phyloP scores from a whole-genome alignment of 1,140 invertebrate species.

The Pseudomyrmex pallidus region DNA sequence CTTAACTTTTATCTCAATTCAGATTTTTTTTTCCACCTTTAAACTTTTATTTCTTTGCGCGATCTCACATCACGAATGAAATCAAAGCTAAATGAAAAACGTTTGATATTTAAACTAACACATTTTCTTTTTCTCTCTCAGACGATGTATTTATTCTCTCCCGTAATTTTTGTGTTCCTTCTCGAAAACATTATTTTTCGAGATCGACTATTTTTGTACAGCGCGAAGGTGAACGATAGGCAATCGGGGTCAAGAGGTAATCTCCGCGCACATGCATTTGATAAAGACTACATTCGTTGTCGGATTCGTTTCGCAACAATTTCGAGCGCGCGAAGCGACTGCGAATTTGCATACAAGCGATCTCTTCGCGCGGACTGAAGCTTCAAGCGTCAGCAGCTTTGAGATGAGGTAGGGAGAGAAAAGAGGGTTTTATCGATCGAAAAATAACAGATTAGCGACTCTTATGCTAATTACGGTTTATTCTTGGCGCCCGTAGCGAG shows the following conservation, averaged over 20 bases:
- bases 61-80: too few species aligned
- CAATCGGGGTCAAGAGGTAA: conserved; percentile 48
- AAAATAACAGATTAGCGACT: conserved; percentile 15
- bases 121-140: not conserved
- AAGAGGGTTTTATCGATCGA: not conserved
- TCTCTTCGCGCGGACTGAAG: not conserved
- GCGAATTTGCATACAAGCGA: conserved; percentile 9
- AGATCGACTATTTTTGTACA: conserved; percentile 21
- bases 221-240: conserved; percentile 46
- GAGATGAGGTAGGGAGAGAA: too few species aligned
- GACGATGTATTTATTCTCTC: not conserved
- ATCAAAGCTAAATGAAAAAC: too few species aligned
- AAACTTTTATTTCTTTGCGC: too few species aligned
- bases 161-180: not conserved
- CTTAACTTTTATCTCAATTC: too few species aligned
- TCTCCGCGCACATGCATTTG: conserved; percentile 23
- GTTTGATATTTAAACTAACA: not conserved
- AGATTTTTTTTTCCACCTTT: too few species aligned
- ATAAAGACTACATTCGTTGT: conserved; percentile 4
- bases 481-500: not conserved
- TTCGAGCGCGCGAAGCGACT: not conserved
- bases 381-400: not conserved
- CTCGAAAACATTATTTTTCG: not conserved
- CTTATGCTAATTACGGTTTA: conserved; percentile 14
- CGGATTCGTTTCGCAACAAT: conserved; percentile 4